Evolutionary conservation across 2,888 invertebrate genomes (phyloP), one percentile per base, ranked within the genome.

Genomic region (Priocnemis perturbator): DNA sequence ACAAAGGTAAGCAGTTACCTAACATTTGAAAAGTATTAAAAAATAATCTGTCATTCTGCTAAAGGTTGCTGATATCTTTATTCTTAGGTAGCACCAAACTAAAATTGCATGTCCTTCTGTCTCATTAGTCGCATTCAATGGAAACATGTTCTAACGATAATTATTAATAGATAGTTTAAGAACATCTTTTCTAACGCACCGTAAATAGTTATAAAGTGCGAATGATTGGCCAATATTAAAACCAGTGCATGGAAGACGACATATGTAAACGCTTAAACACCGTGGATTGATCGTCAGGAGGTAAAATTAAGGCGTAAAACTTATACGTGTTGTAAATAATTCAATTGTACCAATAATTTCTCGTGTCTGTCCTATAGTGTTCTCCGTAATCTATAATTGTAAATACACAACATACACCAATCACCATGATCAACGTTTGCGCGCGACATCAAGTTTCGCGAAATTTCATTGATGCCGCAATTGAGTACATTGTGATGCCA

Each of bases 401-500:
- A 82, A 81, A 50, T 50, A 19, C 19, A 50, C 5, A 50, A 11
- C 77, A 75, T 61, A 69, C 68, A 67, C 68, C 73, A 69, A 11
- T 65, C 65, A 64, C 67, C 69, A 71, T 58, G 69, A 69, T 70
- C 70, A 69, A 76, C 67, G 60, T 69, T 75, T 67, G 68, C 72
- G 69, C 74, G 74, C 67, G 65, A 77, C 67, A 73, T 79, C 68
- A 72, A 78, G 70, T 37, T 37, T 37, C 68, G 75, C 69, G 67
- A 81, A 76, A 67, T 50, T 71, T 75, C 74, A 67, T 83, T 83
- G 78, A 81, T 64, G 65, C 75, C 67, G 69, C 71, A 76, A 77
- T 85, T 37, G 11, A 37, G 1, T 37, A 3, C 76, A 79, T 81
- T 82, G 83, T 79, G 85, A 85, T 86, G 86, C 80, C 83, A 83